These are phyloP conservation scores for Himalopsyche anomala DNA, from an alignment of 2,888 invertebrate species.

Conservation along the genomic window DNA sequence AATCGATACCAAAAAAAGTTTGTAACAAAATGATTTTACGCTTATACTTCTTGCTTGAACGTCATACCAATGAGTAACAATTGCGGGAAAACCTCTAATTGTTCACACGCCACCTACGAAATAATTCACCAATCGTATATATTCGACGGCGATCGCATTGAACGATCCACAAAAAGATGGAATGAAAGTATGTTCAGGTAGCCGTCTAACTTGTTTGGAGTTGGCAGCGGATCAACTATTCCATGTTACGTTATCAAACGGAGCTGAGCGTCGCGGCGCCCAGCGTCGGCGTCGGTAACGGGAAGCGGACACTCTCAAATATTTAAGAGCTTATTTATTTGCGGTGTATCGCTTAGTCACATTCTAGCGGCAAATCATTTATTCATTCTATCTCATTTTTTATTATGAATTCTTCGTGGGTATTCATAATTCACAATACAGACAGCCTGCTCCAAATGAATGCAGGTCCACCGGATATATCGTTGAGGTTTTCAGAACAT, in stretches of 20 bases:
- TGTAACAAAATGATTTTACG: no score
- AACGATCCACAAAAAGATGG: not conserved
- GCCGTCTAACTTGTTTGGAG: constrained; percentile 48
- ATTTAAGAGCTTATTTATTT: constrained; percentile 38
- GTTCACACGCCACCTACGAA: not conserved
- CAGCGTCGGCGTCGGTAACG: constrained; percentile 31
- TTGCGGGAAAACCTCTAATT: constrained; percentile 20
- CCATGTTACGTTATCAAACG: constrained; percentile 45
- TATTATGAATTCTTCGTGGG: constrained; percentile 17
- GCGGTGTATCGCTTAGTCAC: constrained; percentile 42
- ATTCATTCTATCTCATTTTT: constrained; percentile 36
- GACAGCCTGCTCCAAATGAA: constrained; percentile 1
- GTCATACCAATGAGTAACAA: not conserved
- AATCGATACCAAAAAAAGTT: no score
- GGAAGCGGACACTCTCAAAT: constrained; percentile 31
- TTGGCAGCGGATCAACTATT: constrained; percentile 51
- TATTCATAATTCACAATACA: constrained; percentile 18
- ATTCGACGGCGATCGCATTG: constrained; percentile 10
- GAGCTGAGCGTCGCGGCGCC: constrained; percentile 37
- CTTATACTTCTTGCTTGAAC: no score
- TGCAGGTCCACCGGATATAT: constrained; percentile 17
- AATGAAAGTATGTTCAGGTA: constrained; percentile 51
- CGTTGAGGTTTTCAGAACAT: constrained; percentile 27
- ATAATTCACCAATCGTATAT: not conserved
- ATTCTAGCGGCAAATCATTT: constrained; percentile 40